Evolutionary conservation across 2,113 vertebrate genomes (phyloP).

Genomic region (Maccullochella peelii): DNA sequence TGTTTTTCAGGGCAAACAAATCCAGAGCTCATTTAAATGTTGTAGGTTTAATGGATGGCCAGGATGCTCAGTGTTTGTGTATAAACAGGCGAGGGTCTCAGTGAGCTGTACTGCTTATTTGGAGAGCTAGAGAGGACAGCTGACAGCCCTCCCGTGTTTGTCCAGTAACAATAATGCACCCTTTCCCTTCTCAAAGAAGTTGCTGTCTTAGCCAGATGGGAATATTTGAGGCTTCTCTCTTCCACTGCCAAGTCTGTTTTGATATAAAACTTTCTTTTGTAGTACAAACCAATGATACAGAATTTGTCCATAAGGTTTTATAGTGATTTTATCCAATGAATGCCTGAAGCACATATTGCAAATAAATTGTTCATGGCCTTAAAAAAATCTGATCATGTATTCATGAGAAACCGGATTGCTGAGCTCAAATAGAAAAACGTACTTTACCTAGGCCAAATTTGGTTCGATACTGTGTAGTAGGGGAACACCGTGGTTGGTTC

Average conservation of each 20-base stretch:
- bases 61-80: constrained; percentile 24
- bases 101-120: constrained; percentile 44
- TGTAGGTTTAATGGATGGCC: constrained; percentile 4
- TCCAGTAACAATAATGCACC: background rate
- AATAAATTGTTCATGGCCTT: background rate
- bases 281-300: background rate
- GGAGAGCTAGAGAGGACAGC: constrained; percentile 9
- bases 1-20: constrained; percentile 6
- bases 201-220: background rate
- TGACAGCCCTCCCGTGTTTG: background rate
- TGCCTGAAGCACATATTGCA: background rate
- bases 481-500: constrained; percentile 35
- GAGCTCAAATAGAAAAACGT: constrained; percentile 6
- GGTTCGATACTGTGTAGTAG: background rate
- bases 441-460: constrained; percentile 2
- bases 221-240: constrained; percentile 13
- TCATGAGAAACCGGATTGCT: constrained; percentile 1
- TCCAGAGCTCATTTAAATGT: constrained; percentile 28
- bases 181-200: background rate
- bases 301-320: background rate
- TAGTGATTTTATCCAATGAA: background rate
- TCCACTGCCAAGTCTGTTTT: background rate
- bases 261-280: background rate
- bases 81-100: constrained; percentile 48
- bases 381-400: background rate